Percentiles rank a stretch among this genome's conserved stretches.
Evolutionary conservation across 2,113 vertebrate species (phyloP).

Genomic region (Scatophagus argus): DNA sequence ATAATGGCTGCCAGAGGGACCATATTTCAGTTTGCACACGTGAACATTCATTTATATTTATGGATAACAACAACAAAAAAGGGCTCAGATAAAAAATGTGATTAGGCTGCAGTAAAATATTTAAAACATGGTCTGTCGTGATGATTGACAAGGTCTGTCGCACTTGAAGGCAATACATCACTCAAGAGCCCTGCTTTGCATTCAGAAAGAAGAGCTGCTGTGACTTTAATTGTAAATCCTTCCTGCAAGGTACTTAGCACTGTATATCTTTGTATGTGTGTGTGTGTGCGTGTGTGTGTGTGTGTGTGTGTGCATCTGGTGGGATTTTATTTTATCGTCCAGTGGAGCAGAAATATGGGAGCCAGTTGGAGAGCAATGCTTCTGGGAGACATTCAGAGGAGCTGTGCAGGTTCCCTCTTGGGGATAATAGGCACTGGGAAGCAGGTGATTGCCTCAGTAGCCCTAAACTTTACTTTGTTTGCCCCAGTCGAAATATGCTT

Average conservation of each 20-base stretch:
- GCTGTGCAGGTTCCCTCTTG: constrained; percentile 70
- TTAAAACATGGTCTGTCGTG: constrained; percentile 27
- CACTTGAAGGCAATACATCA: constrained; percentile 59
- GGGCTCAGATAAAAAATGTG: constrained; percentile 2
- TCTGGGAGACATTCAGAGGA: constrained; percentile 75
- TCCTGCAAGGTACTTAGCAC: constrained; percentile 61
- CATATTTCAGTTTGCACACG: constrained; percentile 12
- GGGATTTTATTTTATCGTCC: constrained; percentile 82
- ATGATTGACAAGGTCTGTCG: constrained; percentile 53
- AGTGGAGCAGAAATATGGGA: constrained; percentile 82
- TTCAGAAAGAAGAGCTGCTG: constrained; percentile 50
- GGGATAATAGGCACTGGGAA: constrained; percentile 71
- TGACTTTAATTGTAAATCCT: constrained; percentile 73
- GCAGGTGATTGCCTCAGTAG: constrained; percentile 72
- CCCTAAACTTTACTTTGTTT: constrained; percentile 59
- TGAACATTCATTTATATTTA: constrained; percentile 37
- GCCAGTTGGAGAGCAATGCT: constrained; percentile 73
- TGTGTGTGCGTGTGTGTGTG: constrained; percentile 33
- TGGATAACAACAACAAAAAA: constrained; percentile 7
- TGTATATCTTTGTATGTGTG: constrained; percentile 34
- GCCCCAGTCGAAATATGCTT: constrained; percentile 30
- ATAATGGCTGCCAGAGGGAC: background rate
- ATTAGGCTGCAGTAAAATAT: constrained; percentile 39
- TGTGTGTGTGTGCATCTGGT: constrained; percentile 42
- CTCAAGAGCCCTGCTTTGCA: constrained; percentile 58